phyloP scores from a whole-genome alignment of 2,797 vertebrate genomes.

The Aldrovandia affinis region DNA sequence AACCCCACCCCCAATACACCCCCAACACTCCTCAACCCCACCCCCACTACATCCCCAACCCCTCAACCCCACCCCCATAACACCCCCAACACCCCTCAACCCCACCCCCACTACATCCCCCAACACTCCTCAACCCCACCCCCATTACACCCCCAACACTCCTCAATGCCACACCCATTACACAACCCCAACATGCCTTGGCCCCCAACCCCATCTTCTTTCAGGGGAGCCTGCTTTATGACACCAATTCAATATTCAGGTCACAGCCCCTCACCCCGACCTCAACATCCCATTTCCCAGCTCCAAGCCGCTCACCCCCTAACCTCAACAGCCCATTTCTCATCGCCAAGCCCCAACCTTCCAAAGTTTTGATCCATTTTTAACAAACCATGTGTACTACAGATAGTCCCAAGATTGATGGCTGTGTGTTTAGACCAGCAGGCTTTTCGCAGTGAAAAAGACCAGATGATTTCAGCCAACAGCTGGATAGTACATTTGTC shows the following conservation, averaged over 20 bases:
- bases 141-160: neutral
- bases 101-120: neutral
- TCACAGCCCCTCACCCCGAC: no score
- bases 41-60: neutral
- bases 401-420: neutral
- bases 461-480: neutral
- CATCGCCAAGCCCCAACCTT: neutral
- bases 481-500: neutral
- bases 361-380: constrained; percentile 11
- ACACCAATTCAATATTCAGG: neutral
- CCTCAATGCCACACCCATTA: neutral
- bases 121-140: neutral
- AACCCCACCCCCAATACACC: neutral
- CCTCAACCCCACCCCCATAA: no score
- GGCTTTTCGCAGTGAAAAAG: neutral
- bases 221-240: neutral
- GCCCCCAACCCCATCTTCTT: neutral
- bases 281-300: no score
- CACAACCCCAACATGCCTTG: neutral
- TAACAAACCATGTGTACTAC: neutral
- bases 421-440: neutral
- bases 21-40: neutral
- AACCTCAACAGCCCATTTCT: neutral
- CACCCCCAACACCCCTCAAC: neutral
- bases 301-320: no score